phyloP scores from a whole-genome alignment of 2,888 invertebrate genomes.

The Lepetodrilus schrolli region DNA sequence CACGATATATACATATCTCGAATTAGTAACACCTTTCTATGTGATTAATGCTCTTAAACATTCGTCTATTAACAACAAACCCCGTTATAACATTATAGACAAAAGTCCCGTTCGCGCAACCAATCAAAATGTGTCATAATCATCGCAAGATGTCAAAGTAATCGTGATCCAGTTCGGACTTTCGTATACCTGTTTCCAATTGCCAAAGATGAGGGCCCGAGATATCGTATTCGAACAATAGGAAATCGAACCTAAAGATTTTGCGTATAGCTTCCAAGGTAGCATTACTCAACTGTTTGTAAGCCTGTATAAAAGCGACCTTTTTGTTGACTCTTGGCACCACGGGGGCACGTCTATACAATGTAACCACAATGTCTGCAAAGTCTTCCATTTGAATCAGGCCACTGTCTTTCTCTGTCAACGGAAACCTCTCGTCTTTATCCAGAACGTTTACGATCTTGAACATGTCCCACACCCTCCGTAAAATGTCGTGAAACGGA shows the following conservation, averaged over 20 bases:
- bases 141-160: background rate
- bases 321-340: background rate
- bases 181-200: background rate
- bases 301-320: background rate
- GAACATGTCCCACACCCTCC: conserved; percentile 39
- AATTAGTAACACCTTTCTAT: no score
- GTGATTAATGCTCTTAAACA: no score
- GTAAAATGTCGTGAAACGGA: conserved; percentile 38
- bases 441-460: conserved; percentile 42
- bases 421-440: conserved; percentile 34
- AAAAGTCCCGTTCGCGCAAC: no score
- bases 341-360: background rate
- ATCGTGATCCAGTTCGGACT: background rate
- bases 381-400: background rate
- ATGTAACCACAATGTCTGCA: background rate
- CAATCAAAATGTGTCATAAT: no score
- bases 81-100: no score
- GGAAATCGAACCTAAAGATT: conserved; percentile 35
- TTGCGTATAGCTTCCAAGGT: conserved; percentile 26
- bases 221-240: conserved; percentile 38
- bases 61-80: no score
- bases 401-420: background rate
- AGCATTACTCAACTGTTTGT: background rate
- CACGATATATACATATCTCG: no score
- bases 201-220: background rate